Conservation (phyloP, 2,797 vertebrate genomes). For the Sebastes hubbsi region DNA sequence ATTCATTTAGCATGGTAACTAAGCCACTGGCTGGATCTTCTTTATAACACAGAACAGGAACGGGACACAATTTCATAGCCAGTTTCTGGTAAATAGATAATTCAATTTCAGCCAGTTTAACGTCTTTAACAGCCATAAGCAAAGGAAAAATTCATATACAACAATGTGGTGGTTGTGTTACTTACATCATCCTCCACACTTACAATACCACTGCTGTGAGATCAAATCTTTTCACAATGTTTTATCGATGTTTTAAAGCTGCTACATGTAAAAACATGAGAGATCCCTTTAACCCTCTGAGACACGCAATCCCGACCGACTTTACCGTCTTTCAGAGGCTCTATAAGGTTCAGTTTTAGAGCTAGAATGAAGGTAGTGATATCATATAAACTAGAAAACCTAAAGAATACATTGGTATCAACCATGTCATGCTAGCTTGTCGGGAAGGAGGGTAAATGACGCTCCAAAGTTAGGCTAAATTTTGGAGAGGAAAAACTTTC, state of each 20-base stretch:
- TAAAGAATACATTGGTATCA: rapidly evolving
- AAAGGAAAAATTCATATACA: background rate
- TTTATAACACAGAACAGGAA: constrained; percentile 12
- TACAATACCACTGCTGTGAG: background rate
- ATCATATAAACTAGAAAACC: no score
- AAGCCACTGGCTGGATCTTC: background rate
- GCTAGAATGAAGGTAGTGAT: rapidly evolving
- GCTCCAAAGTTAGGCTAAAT: no score
- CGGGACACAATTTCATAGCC: constrained; percentile 17
- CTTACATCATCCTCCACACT: background rate
- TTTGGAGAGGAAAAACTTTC: no score
- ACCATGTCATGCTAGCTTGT: no score
- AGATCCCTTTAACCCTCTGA: background rate
- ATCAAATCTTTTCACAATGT: background rate
- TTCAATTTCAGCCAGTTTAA: constrained; percentile 34
- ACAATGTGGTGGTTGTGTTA: background rate
- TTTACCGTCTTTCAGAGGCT: no score
- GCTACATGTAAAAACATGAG: background rate
- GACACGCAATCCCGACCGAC: no score
- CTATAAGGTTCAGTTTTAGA: no score
- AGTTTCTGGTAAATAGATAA: constrained; percentile 47
- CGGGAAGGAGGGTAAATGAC: rapidly evolving
- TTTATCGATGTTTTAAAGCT: background rate
- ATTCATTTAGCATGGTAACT: background rate
- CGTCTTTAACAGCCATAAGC: constrained; percentile 15